phyloP scores from a whole-genome alignment of 37 sponge, comb jelly and placozoan species.

The Halichondria panicea region DNA sequence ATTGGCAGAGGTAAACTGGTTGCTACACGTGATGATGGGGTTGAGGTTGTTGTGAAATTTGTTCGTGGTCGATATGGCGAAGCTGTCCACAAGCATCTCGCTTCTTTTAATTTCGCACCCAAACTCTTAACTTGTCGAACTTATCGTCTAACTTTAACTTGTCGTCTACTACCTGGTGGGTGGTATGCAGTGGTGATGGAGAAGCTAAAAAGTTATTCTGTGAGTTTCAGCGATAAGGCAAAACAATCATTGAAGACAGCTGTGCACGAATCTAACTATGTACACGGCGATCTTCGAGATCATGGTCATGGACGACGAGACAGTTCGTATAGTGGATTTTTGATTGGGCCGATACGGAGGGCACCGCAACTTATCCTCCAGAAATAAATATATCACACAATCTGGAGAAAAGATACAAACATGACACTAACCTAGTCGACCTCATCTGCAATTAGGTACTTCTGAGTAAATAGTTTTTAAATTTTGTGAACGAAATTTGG shows the following conservation, averaged over 20 bases:
- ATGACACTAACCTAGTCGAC: too few species aligned
- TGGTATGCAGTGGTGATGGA: not conserved
- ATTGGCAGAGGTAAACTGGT: not conserved
- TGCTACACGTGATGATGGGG: not conserved
- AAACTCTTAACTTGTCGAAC: not conserved
- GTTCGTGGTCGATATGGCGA: not conserved
- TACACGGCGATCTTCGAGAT: slow-evolving; percentile 23
- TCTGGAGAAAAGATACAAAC: slow-evolving; percentile 1
- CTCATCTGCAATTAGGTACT: too few species aligned
- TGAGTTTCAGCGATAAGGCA: not conserved
- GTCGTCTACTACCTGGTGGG: not conserved
- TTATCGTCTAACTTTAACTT: too few species aligned
- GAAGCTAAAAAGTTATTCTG: not conserved
- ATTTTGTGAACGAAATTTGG: too few species aligned
- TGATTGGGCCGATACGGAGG: slow-evolving; percentile 35
- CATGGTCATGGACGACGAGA: not conserved
- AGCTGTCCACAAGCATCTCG: not conserved
- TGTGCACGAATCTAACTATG: not conserved
- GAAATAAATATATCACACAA: not conserved
- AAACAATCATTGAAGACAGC: not conserved
- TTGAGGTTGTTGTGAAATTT: not conserved
- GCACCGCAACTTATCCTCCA: slow-evolving; percentile 13
- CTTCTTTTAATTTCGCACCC: not conserved
- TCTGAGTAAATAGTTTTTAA: too few species aligned
- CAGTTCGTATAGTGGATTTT: slow-evolving; percentile 26